Evolutionary conservation across 2,113 vertebrate genomes (phyloP).

Genomic region (Lepidothrix coronata): DNA sequence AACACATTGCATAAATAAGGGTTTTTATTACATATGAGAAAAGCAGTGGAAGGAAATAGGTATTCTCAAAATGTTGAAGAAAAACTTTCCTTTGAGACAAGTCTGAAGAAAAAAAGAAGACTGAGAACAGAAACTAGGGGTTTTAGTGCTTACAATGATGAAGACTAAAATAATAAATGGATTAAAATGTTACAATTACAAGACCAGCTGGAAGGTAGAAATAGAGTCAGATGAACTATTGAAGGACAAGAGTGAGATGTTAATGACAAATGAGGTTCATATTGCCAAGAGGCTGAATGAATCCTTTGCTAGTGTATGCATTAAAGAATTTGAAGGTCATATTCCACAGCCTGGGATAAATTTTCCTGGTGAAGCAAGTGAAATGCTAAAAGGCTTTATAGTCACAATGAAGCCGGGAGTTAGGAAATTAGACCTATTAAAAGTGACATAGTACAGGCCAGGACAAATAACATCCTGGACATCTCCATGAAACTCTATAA

Average conservation of each 20-base stretch:
- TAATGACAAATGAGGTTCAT: constrained; percentile 25
- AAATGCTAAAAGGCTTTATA: constrained; percentile 43
- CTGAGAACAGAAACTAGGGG: background rate
- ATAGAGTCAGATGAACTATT: background rate
- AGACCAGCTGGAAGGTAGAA: background rate
- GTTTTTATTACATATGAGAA: background rate
- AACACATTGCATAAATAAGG: background rate
- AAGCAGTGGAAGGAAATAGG: background rate
- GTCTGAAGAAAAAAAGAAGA: background rate
- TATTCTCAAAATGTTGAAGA: background rate
- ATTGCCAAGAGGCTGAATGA: constrained; percentile 37
- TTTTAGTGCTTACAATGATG: background rate
- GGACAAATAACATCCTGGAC: constrained; percentile 4
- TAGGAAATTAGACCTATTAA: constrained; percentile 49
- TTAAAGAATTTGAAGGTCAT: constrained; percentile 43
- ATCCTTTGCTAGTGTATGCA: background rate
- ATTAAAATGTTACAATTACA: constrained; percentile 7
- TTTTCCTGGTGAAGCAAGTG: constrained; percentile 12
- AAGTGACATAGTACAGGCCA: background rate
- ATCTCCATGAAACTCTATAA: background rate
- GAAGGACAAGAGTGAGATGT: constrained; percentile 10
- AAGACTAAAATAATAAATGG: constrained; percentile 6
- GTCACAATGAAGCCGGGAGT: background rate
- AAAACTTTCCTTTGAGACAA: background rate
- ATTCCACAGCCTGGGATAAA: constrained; percentile 31